Percentiles rank a stretch among this genome's conserved stretches.
These are phyloP conservation scores for Chauna torquata DNA, from an alignment of 2,113 vertebrate species.

Conservation along the genomic window DNA sequence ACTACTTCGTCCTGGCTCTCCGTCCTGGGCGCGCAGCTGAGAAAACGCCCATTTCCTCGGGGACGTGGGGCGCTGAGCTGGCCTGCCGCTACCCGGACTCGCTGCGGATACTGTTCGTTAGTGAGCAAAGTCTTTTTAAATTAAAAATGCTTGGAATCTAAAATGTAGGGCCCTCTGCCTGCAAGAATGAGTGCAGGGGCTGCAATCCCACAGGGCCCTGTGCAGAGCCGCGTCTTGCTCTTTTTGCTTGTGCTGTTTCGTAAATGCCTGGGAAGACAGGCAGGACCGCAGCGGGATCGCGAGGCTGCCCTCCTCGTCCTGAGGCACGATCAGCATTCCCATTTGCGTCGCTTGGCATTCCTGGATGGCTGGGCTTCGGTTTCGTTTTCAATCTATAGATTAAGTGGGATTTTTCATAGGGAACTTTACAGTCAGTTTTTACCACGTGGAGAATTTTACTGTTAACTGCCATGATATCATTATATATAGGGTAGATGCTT, in stretches of 20 bases:
- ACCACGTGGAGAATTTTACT: not conserved
- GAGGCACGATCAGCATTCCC: not conserved
- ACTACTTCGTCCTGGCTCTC: not conserved
- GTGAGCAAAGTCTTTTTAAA: not conserved
- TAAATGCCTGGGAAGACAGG: not conserved
- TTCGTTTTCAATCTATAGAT: not conserved
- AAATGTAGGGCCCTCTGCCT: not conserved
- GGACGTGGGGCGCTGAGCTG: not conserved
- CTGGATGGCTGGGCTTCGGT: not conserved
- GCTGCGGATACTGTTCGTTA: not conserved
- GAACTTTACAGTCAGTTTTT: not conserved
- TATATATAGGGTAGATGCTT: not conserved
- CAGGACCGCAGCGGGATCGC: not conserved
- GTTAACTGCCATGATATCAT: not conserved
- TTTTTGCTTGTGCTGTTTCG: not conserved
- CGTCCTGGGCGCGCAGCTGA: rapidly evolving
- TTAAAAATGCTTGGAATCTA: not conserved
- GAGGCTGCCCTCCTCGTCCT: not conserved
- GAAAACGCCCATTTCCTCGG: rapidly evolving
- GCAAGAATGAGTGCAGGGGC: not conserved
- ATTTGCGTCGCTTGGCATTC: not conserved
- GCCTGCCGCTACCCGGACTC: not conserved
- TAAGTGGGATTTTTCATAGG: not conserved
- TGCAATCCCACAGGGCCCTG: not conserved
- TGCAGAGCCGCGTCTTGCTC: not conserved